These are phyloP conservation scores for Cephus sareptanus DNA, from an alignment of 2,888 invertebrate genomes.

Conservation along the genomic window DNA sequence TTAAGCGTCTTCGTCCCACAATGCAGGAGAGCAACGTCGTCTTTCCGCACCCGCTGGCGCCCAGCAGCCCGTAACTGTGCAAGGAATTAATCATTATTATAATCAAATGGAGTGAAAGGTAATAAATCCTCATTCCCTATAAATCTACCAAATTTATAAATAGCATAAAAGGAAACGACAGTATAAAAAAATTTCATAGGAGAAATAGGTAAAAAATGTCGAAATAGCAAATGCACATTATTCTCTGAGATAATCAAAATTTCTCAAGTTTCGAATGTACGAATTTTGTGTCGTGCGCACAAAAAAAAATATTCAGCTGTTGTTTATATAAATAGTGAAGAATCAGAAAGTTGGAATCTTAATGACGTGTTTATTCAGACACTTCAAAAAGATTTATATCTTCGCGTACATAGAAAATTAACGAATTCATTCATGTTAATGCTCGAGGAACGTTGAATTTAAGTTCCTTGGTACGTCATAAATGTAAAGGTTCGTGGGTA, in stretches of 20 bases:
- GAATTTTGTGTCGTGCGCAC: background rate
- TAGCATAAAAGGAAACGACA: background rate
- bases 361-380: background rate
- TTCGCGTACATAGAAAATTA: background rate
- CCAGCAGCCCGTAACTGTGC: constrained; percentile 83
- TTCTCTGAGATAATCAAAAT: background rate
- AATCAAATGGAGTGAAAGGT: background rate
- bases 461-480: background rate
- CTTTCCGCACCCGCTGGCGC: constrained; percentile 92
- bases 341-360: background rate
- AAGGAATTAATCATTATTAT: background rate
- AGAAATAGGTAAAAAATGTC: no score
- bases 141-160: background rate
- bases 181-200: no score
- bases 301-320: background rate
- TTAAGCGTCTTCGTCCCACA: constrained; percentile 80
- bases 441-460: background rate
- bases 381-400: background rate
- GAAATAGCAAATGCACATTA: no score
- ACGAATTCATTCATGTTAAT: background rate
- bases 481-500: background rate
- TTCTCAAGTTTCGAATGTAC: background rate
- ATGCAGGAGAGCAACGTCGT: constrained; percentile 88
- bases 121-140: background rate
- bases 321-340: background rate